These are phyloP conservation scores for Helogale parvula DNA, from an alignment of 2,113 vertebrate species.

Conservation along the genomic window DNA sequence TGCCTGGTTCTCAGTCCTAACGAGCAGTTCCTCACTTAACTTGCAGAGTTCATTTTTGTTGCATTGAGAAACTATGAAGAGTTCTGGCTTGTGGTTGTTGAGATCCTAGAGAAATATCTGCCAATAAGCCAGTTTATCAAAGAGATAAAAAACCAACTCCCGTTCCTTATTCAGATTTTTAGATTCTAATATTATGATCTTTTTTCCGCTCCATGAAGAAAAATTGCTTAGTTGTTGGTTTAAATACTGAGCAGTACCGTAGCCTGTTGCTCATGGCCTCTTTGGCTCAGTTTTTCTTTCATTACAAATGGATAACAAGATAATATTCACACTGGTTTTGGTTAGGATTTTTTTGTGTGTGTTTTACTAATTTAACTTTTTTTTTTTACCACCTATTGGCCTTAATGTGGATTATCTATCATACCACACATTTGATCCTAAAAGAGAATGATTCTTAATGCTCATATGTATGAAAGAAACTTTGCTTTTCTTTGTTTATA, in stretches of 20 bases:
- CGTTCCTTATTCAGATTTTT: background rate
- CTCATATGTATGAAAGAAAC: slow-evolving; percentile 81
- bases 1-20: background rate
- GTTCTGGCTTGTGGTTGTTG: background rate
- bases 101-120: background rate
- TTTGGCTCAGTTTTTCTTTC: too few relatives aligned
- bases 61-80: background rate
- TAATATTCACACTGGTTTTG: background rate
- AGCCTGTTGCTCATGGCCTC: background rate
- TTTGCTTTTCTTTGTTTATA: slow-evolving; percentile 75
- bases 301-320: background rate
- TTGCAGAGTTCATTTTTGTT: background rate
- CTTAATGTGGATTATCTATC: background rate
- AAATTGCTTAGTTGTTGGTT: background rate
- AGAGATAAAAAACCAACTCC: background rate
- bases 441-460: slow-evolving; percentile 46
- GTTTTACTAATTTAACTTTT: background rate
- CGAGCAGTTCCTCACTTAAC: background rate
- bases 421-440: background rate
- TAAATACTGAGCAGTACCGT: fast-evolving
- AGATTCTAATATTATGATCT: background rate
- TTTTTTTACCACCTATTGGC: background rate
- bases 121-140: background rate
- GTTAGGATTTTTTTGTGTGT: background rate
- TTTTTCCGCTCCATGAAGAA: background rate